phyloP scores from a whole-genome alignment of 2,113 vertebrate species.

The Osmerus mordax region DNA sequence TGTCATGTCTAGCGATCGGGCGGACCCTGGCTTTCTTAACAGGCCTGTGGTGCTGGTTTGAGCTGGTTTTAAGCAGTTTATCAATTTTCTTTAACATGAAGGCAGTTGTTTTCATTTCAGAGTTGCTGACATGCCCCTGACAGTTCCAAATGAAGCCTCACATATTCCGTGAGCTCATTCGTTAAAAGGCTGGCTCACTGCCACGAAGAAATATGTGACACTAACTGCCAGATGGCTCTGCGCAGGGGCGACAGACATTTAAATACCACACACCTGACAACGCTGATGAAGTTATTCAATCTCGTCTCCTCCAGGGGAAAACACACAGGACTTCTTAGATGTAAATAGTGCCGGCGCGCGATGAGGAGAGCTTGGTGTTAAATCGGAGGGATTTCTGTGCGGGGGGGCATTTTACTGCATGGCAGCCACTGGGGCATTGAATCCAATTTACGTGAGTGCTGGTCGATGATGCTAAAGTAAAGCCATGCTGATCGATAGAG shows the following conservation, averaged over 20 bases:
- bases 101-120: conserved; percentile 41
- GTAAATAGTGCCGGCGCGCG: not conserved
- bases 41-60: conserved; percentile 54
- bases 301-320: conserved; percentile 19
- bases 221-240: conserved; percentile 15
- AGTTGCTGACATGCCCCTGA: conserved; percentile 48
- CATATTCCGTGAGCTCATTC: conserved; percentile 48
- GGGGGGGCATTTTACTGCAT: conserved; percentile 38
- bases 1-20: too few species aligned
- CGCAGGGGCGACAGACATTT: conserved; percentile 6
- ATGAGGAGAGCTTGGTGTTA: conserved; percentile 24
- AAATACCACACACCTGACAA: not conserved
- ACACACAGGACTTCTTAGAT: conserved; percentile 27
- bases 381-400: conserved; percentile 44
- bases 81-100: conserved; percentile 52
- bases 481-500: conserved; percentile 52
- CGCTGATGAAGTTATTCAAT: conserved; percentile 42
- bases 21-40: conserved; percentile 31
- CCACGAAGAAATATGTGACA: conserved; percentile 38
- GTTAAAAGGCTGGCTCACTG: conserved; percentile 57
- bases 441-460: conserved; percentile 57
- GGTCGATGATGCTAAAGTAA: conserved; percentile 51
- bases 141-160: conserved; percentile 54
- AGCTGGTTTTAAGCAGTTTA: conserved; percentile 36
- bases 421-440: conserved; percentile 40